Conservation (phyloP, 2,797 vertebrate genomes). For the Cyclura pinguis region DNA sequence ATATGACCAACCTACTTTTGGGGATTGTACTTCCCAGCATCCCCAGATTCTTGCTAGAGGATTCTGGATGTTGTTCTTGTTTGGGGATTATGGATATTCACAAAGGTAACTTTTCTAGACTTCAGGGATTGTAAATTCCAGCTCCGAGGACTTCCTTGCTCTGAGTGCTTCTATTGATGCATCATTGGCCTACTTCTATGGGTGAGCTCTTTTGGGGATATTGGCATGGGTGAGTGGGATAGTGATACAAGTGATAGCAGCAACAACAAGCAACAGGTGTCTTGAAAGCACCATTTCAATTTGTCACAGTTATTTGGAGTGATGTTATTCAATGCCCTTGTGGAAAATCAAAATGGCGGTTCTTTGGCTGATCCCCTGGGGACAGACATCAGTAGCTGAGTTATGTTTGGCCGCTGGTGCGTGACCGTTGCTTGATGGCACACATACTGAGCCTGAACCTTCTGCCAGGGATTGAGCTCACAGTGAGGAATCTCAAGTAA, state of each 20-base stretch:
- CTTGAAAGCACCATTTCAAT: background rate
- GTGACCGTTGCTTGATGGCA: background rate
- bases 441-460: background rate
- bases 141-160: too few species aligned
- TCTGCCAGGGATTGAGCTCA: background rate
- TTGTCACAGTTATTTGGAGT: background rate
- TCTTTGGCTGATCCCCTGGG: background rate
- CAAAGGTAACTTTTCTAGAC: too few species aligned
- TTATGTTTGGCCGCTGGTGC: background rate
- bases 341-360: background rate
- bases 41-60: too few species aligned
- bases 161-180: background rate
- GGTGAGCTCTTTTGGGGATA: background rate
- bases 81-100: too few species aligned
- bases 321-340: too few species aligned
- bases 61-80: too few species aligned
- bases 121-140: too few species aligned
- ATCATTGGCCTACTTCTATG: background rate
- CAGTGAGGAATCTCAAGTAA: background rate
- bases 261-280: background rate
- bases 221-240: background rate
- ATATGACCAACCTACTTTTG: background rate
- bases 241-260: too few species aligned
- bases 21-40: too few species aligned
- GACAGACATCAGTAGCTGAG: too few species aligned